phyloP scores from a whole-genome alignment of 2,888 invertebrate genomes.

The Notodonta ziczac region DNA sequence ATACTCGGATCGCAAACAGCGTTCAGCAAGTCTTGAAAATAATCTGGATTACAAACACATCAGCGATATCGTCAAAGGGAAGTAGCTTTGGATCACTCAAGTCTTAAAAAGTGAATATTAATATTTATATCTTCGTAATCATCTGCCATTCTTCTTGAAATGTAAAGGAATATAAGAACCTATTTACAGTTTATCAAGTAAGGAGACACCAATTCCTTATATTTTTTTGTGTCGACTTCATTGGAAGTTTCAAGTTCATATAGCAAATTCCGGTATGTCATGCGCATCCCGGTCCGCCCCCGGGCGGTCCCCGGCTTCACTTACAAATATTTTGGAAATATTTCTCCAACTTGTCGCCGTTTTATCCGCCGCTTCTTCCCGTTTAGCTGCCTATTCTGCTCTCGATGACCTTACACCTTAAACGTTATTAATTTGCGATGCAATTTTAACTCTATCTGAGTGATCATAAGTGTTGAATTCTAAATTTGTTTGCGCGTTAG shows the following conservation, averaged over 20 bases:
- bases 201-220: conserved; percentile 3
- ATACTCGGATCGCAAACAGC: no score
- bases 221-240: conserved; percentile 18
- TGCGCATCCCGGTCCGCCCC: conserved; percentile 51
- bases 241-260: conserved; percentile 44
- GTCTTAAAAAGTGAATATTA: no score
- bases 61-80: no score
- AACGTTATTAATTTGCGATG: background rate
- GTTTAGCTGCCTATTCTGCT: conserved; percentile 75
- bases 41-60: no score
- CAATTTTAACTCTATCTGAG: conserved; percentile 20
- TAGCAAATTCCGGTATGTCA: conserved; percentile 47
- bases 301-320: conserved; percentile 65
- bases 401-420: conserved; percentile 18
- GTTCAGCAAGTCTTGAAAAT: no score
- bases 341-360: conserved; percentile 82
- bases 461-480: background rate
- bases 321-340: conserved; percentile 84
- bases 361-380: conserved; percentile 83
- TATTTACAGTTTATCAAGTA: background rate
- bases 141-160: background rate
- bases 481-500: background rate
- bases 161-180: background rate
- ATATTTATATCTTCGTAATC: no score
- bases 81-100: no score